Conservation (phyloP, 2,888 invertebrate genomes). For the Coenonympha arcania region DNA sequence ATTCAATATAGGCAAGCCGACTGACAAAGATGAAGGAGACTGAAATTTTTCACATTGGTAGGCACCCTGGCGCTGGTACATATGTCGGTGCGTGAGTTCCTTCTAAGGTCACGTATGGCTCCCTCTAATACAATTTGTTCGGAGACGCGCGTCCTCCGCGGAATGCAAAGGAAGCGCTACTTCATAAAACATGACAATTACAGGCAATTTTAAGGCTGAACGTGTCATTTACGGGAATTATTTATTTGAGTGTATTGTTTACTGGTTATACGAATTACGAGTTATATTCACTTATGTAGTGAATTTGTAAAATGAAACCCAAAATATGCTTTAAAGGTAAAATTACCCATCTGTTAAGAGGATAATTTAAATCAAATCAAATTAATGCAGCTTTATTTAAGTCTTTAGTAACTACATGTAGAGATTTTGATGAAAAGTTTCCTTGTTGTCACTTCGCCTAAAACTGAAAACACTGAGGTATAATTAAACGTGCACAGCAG, state of each 20-base stretch:
- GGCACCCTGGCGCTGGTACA: slow-evolving; percentile 46
- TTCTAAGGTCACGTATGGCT: slow-evolving; percentile 62
- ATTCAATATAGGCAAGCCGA: slow-evolving; percentile 16
- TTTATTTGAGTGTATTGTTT: slow-evolving; percentile 20
- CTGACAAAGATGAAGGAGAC: slow-evolving; percentile 34
- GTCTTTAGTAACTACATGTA: too few relatives aligned
- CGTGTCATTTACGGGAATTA: slow-evolving; percentile 21
- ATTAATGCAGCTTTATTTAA: too few relatives aligned
- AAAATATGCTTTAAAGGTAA: too few relatives aligned
- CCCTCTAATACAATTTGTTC: slow-evolving; percentile 69
- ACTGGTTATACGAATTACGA: not conserved
- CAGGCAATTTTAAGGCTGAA: slow-evolving; percentile 28
- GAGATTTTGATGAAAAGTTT: too few relatives aligned
- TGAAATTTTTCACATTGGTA: slow-evolving; percentile 52
- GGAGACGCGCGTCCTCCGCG: slow-evolving; percentile 51
- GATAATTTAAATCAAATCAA: too few relatives aligned
- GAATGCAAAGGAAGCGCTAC: slow-evolving; percentile 59
- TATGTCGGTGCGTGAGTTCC: slow-evolving; percentile 48
- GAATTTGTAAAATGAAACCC: too few relatives aligned
- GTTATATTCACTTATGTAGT: not conserved
- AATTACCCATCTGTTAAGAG: too few relatives aligned
- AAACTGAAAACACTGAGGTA: too few relatives aligned
- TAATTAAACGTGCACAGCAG: too few relatives aligned
- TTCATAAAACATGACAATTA: slow-evolving; percentile 61
- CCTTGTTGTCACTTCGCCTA: too few relatives aligned